A percentile compares a stretch with the other conserved stretches of the same genome.
These are phyloP conservation scores for Drosophila quadrilineata DNA, from an alignment of 1,140 invertebrate species.

Conservation along the genomic window DNA sequence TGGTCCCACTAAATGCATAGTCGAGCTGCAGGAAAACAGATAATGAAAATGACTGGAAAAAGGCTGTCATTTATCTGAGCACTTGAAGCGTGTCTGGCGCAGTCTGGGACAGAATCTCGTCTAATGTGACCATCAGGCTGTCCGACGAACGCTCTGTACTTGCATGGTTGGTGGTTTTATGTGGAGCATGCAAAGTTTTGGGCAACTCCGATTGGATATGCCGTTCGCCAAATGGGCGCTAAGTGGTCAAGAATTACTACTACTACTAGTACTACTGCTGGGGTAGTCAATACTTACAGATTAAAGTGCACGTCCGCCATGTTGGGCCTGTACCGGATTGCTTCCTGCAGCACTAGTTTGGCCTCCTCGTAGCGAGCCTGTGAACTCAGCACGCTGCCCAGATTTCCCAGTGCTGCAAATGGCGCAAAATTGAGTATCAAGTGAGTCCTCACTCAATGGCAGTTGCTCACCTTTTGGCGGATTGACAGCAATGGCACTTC, in stretches of 20 bases:
- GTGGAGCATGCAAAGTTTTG: too few species aligned
- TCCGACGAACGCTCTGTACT: not conserved
- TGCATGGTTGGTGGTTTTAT: not conserved
- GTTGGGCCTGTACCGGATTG: conserved; percentile 93
- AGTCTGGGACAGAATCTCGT: conserved; percentile 18
- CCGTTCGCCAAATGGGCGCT: conserved; percentile 12
- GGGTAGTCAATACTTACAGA: conserved; percentile 89
- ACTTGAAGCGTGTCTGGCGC: conserved; percentile 20
- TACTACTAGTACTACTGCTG: not conserved
- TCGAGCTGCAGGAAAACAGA: conserved; percentile 35
- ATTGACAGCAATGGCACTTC: conserved; percentile 94
- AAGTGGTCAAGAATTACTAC: conserved; percentile 5
- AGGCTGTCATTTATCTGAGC: conserved; percentile 33
- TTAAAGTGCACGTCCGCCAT: conserved; percentile 99
- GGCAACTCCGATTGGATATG: conserved; percentile 11
- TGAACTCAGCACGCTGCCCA: conserved; percentile 94
- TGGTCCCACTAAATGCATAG: conserved; percentile 62
- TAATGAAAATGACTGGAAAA: conserved; percentile 60
- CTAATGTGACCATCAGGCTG: not conserved
- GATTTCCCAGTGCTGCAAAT: conserved; percentile 92
- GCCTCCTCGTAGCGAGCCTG: conserved; percentile 92
- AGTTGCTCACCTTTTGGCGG: conserved; percentile 95
- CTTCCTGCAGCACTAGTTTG: conserved; percentile 92
- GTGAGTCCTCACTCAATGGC: not conserved
- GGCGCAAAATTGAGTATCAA: not conserved